Conservation (phyloP, 2,888 invertebrate genomes). For the Dorcus hopei region DNA sequence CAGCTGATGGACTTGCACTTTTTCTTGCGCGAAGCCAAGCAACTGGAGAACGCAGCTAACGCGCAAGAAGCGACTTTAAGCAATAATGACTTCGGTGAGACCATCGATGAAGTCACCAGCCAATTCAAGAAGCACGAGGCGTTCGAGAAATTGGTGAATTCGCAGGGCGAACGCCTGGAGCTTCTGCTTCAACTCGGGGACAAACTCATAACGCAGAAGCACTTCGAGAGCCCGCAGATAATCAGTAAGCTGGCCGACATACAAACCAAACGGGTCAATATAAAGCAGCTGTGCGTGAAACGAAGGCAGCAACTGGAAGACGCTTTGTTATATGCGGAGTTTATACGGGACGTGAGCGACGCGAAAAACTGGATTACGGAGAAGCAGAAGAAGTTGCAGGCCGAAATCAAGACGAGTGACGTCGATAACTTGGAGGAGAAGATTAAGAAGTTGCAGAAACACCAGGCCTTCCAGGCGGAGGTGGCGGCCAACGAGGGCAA, state of each 20-base stretch:
- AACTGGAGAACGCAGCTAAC: constrained; percentile 83
- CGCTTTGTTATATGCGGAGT: constrained; percentile 81
- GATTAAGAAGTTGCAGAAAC: constrained; percentile 90
- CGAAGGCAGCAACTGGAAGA: constrained; percentile 72
- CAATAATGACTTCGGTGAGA: constrained; percentile 67
- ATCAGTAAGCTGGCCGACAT: constrained; percentile 73
- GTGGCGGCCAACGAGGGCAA: constrained; percentile 82
- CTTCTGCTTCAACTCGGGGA: constrained; percentile 80
- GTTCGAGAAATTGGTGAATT: constrained; percentile 85
- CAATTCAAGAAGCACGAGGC: constrained; percentile 92
- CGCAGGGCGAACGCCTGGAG: constrained; percentile 84
- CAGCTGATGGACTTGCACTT: constrained; percentile 91
- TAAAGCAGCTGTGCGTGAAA: constrained; percentile 65
- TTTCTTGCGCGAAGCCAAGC: constrained; percentile 91
- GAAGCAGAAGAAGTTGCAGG: constrained; percentile 81
- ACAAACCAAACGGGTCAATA: constrained; percentile 64
- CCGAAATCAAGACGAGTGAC: constrained; percentile 71
- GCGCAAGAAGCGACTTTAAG: constrained; percentile 80
- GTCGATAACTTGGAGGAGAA: constrained; percentile 89
- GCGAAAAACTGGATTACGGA: constrained; percentile 90
- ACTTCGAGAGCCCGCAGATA: constrained; percentile 84
- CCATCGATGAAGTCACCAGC: constrained; percentile 85
- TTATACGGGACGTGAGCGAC: constrained; percentile 87
- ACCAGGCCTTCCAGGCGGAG: constrained; percentile 93
- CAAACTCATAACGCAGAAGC: constrained; percentile 83